phyloP scores from a whole-genome alignment of 2,888 invertebrate genomes.

The Cryptocheilus praepositus region DNA sequence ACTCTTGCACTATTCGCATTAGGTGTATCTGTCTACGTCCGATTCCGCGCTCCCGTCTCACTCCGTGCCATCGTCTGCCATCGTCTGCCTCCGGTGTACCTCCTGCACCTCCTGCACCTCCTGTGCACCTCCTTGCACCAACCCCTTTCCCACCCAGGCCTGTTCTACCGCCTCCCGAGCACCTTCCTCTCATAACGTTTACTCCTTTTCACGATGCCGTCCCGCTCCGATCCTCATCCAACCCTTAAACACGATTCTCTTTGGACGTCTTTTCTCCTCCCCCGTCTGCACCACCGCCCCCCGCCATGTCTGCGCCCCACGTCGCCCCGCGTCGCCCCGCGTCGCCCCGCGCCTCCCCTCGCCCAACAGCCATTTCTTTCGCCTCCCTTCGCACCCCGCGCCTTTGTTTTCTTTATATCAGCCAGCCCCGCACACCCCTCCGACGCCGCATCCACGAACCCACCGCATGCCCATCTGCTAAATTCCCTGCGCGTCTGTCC shows the following conservation, averaged over 20 bases:
- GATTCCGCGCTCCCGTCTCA: conserved; percentile 13
- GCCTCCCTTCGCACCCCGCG: conserved; percentile 5
- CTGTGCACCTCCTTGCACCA: not conserved
- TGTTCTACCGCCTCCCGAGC: conserved; percentile 30
- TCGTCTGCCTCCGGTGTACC: conserved; percentile 6
- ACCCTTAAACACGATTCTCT: conserved; percentile 17
- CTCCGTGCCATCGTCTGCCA: not conserved
- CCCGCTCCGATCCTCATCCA: conserved; percentile 5
- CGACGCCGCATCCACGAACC: not conserved
- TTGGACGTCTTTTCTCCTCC: conserved; percentile 5
- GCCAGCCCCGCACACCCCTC: not conserved
- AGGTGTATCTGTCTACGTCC: conserved; percentile 11
- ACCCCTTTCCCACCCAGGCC: conserved; percentile 23
- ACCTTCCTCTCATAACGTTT: conserved; percentile 31
- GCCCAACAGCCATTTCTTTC: not conserved
- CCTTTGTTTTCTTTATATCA: conserved; percentile 1
- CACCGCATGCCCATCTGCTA: no score
- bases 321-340: no score
- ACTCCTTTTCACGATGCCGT: conserved; percentile 19
- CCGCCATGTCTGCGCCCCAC: no score
- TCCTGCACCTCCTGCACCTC: not conserved
- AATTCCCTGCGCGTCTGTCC: conserved; percentile 27
- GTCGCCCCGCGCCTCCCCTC: not conserved
- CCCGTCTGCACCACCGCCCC: no score
- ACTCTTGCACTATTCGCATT: not conserved